Evolutionary conservation across 2,888 invertebrate species (phyloP), one percentile per base, ranked within the genome.

Genomic region (Acronicta aceris): DNA sequence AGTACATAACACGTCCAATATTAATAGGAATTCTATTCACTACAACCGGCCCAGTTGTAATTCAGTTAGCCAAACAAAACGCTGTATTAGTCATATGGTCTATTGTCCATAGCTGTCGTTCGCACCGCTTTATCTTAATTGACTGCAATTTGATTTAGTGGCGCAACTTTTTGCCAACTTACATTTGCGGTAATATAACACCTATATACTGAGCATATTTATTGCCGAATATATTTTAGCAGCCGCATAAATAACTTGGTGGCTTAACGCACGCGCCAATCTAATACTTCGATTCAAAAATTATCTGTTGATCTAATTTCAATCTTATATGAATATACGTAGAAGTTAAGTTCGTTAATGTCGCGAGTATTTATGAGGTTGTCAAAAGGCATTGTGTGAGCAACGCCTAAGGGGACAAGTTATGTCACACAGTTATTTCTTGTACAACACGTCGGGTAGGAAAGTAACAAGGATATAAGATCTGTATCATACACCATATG

Each of bases 81-180:
- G 88, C 74, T 81, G 88, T 85, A 89, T 92, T 93, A 92, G 93
- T 93, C 93, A 93, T 88, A 89, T 87, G 82, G 77, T 82, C 88
- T 86, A 93, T 93, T 93, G 93, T 93, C 87, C 86, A 81, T 80
- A 83, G 89, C 91, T 91, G 93, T 92, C 92, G 85, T 86, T 85
- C 84, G 81, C 81, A 82, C 83, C 83, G 89, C 91, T 91, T 92
- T 93, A 93, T 93, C 94, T 94, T 94, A 94, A 94, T 94, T 94
- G 93, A 93, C 91, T 90, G 84, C 88, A 86, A 88, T 93, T 93
- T 93, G 93, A 94, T 93, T 93, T 93, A 93, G 88, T 91, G 83
- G 86, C 84, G 81, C 86, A 83, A 83, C 81, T 74, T 75, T 76
- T 77, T 64, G 76, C 88, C 76, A 85, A 87, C 71, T 82, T 84